Percentiles rank a stretch among this genome's conserved stretches.
phyloP scores from a whole-genome alignment of 2,888 invertebrate species.

The Dilophus febrilis region DNA sequence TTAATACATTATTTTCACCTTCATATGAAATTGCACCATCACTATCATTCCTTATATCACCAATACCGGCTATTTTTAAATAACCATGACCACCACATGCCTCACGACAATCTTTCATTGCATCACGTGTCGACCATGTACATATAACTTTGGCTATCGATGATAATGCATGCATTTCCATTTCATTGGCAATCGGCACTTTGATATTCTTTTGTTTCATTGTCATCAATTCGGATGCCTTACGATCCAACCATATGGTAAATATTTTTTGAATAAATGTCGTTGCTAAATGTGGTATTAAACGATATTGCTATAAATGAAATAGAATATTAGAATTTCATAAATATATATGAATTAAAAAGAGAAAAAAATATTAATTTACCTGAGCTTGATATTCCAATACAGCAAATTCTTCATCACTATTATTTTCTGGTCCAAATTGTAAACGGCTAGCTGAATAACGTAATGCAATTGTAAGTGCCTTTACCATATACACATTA shows the following conservation, averaged over 20 bases:
- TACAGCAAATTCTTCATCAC: slow-evolving; percentile 69
- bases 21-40: slow-evolving; percentile 76
- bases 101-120: slow-evolving; percentile 83
- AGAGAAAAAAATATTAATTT: no score
- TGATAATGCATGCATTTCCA: slow-evolving; percentile 62
- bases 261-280: slow-evolving; percentile 45
- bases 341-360: no score
- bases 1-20: slow-evolving; percentile 73
- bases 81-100: slow-evolving; percentile 95
- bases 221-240: slow-evolving; percentile 32
- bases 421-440: slow-evolving; percentile 54
- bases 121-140: slow-evolving; percentile 74
- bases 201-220: slow-evolving; percentile 16
- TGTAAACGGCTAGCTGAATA: slow-evolving; percentile 78
- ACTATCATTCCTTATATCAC: slow-evolving; percentile 52
- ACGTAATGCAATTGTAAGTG: slow-evolving; percentile 65
- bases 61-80: slow-evolving; percentile 50
- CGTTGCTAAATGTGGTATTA: slow-evolving; percentile 58
- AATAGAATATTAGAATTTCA: no score
- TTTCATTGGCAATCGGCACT: no score
- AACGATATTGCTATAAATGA: slow-evolving; percentile 37
- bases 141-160: slow-evolving; percentile 59
- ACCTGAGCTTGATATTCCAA: slow-evolving; percentile 78
- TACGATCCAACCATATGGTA: slow-evolving; percentile 36
- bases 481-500: slow-evolving; percentile 42